These are phyloP conservation scores for Andrena haemorrhoa DNA, from an alignment of 2,888 invertebrate species.

Conservation along the genomic window DNA sequence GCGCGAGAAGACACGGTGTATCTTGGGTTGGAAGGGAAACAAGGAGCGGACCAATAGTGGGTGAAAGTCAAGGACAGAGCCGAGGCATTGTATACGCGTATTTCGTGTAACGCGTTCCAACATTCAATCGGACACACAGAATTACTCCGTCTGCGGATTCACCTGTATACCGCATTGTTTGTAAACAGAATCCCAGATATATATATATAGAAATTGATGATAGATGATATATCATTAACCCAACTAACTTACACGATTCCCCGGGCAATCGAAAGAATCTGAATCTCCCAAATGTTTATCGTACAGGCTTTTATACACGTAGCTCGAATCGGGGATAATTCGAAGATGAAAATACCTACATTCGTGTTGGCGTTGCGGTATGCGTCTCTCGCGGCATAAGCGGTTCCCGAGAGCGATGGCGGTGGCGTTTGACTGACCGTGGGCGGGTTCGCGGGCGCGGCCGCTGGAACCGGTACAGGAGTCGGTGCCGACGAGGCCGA, in stretches of 20 bases:
- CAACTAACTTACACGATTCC: neutral
- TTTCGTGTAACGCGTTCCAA: conserved; percentile 43
- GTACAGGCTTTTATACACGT: neutral
- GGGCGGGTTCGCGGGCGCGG: conserved; percentile 75
- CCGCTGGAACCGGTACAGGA: conserved; percentile 76
- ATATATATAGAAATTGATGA: neutral
- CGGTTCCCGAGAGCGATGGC: conserved; percentile 82
- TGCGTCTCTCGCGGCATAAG: conserved; percentile 80
- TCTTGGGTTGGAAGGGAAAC: conserved; percentile 42
- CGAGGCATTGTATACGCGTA: conserved; percentile 30
- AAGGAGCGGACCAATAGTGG: conserved; percentile 40
- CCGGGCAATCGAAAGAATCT: neutral
- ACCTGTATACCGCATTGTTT: conserved; percentile 6
- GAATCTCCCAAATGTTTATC: conserved; percentile 14
- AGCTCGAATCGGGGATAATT: conserved; percentile 14
- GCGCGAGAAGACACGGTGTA: conserved; percentile 28
- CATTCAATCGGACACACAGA: conserved; percentile 1
- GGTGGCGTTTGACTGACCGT: conserved; percentile 84
- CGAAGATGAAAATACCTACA: conserved; percentile 75
- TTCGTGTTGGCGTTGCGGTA: conserved; percentile 82
- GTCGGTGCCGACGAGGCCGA: conserved; percentile 76
- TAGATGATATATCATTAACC: no score
- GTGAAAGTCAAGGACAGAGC: conserved; percentile 69
- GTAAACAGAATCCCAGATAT: conserved; percentile 1
- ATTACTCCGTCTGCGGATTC: conserved; percentile 13